These are phyloP conservation scores for Eolophus roseicapilla DNA, from an alignment of 2,113 vertebrate species.

Conservation along the genomic window DNA sequence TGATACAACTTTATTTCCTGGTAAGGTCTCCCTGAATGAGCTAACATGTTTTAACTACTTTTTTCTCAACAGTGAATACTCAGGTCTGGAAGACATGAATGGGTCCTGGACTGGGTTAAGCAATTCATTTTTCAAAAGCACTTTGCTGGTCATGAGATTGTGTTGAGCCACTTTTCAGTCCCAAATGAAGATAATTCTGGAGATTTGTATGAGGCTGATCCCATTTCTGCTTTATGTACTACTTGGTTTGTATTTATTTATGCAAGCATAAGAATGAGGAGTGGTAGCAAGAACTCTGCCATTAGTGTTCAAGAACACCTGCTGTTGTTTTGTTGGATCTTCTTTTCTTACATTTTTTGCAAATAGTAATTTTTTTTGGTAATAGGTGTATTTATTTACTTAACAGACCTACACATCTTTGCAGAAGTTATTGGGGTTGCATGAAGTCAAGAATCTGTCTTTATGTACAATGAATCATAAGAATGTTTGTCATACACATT, in stretches of 20 bases:
- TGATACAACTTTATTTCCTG: neutral
- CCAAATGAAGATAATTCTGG: neutral
- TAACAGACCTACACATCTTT: neutral
- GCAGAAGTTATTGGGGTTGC: neutral
- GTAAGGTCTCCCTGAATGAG: neutral
- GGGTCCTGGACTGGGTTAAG: neutral
- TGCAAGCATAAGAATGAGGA: neutral
- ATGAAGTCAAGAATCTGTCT: neutral
- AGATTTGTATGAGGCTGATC: neutral
- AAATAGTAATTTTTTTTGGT: neutral
- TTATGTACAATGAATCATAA: conserved; percentile 15
- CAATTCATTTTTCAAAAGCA: neutral
- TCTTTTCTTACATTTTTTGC: neutral
- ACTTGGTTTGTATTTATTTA: neutral
- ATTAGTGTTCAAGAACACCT: neutral
- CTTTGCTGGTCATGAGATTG: neutral
- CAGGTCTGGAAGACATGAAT: neutral
- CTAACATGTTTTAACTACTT: neutral
- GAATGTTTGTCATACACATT: neutral
- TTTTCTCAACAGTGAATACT: neutral
- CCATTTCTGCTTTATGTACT: neutral
- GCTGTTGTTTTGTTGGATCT: neutral
- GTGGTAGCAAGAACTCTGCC: neutral
- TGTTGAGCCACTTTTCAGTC: neutral
- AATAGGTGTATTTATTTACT: neutral